phyloP scores from a whole-genome alignment of 2,888 invertebrate species.

The Branchellion lobata region DNA sequence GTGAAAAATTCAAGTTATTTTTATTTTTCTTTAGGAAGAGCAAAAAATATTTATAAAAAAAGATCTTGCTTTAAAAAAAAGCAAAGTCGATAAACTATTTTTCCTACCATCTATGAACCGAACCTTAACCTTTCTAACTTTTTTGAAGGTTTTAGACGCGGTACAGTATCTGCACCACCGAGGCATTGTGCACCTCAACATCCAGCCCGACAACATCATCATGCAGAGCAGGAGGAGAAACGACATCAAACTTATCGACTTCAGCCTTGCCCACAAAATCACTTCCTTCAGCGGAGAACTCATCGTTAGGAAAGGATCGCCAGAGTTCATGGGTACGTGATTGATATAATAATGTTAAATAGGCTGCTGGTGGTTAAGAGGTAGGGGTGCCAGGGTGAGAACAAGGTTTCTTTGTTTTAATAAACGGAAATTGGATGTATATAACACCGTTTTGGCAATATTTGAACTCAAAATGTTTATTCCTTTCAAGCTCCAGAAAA shows the following conservation, averaged over 20 bases:
- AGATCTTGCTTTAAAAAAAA: background rate
- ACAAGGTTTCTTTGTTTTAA: background rate
- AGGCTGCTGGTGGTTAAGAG: background rate
- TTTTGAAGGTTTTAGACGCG: constrained; percentile 68
- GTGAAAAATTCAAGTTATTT: background rate
- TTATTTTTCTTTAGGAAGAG: background rate
- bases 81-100: too few relatives aligned
- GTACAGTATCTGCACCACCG: constrained; percentile 93
- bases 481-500: constrained; percentile 93
- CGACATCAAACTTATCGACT: constrained; percentile 82
- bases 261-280: constrained; percentile 75
- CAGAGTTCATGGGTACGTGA: constrained; percentile 61
- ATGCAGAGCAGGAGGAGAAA: constrained; percentile 71
- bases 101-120: too few relatives aligned
- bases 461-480: too few relatives aligned
- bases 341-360: constrained; percentile 5
- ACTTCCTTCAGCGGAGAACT: constrained; percentile 54
- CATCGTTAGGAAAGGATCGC: constrained; percentile 54
- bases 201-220: constrained; percentile 89
- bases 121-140: too few relatives aligned
- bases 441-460: too few relatives aligned
- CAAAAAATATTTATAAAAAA: background rate
- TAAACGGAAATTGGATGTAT: background rate
- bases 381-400: background rate
- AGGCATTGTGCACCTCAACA: constrained; percentile 66